Evolutionary conservation across 2,113 vertebrate species (phyloP), one percentile per base, ranked within the genome.

Genomic region (Setophaga petechia): DNA sequence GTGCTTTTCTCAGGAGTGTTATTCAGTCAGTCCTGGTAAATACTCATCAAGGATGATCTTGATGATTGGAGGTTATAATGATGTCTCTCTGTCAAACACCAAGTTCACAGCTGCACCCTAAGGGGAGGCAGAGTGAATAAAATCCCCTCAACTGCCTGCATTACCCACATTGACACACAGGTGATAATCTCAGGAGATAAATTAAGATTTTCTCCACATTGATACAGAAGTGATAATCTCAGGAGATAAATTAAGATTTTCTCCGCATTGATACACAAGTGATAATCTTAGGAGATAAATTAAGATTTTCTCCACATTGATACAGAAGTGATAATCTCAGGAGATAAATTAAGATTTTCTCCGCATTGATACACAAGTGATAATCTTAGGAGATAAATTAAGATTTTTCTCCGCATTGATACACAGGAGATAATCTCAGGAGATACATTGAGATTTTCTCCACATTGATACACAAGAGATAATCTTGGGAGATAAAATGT

Each of bases 21-120:
- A 97, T 96, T 92, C 91, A 97, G 96, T 92, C 90, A 97, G 96
- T 96, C 97, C 97, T 96, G 97, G 97, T 96, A 96, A 98, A 98
- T 97, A 96, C 76, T 95, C 95, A 96, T 98, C 95, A 97, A 95
- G 96, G 89, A 94, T 91, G 69, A 83, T 67, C 89, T 96, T 77
- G 94, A 91, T 96, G 97, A 98, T 90, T 97, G 84, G 98, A 97
- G 92, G 94, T 97, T 87, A 92, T 94, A 97, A 97, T 96, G 96
- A 61, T 96, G 76, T 95, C 78, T 95, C 94, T 96, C 82, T 91
- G 86, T 96, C 91, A 96, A 93, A 87, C 83, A 83, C 58, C 84
- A 69, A 83, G 80, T 44, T 97, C 94, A 69, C 87, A 92, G 81
- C 67, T 93, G 89, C 51, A 87, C 87, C 84, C 85, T 79, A 69